Conservation (phyloP, 2,113 vertebrate genomes). For the western clawed frog (Xenopus tropicalis) region UCB_Xtro_10.0 CM004443.2:126305001-126305500, state of each 20-base stretch:
- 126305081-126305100: too few relatives aligned
- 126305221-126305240: constrained; percentile 92
- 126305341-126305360: neutral
- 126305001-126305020: too few relatives aligned
- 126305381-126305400: neutral
- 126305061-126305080: too few relatives aligned
- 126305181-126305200: constrained; percentile 72
- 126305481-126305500: neutral
- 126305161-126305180: constrained; percentile 1
- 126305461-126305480: too few relatives aligned
- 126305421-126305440: too few relatives aligned
- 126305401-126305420: too few relatives aligned
- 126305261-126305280: constrained; percentile 98
- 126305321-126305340: neutral
- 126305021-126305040: too few relatives aligned
- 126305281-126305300: constrained; percentile 91
- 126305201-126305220: constrained; percentile 91
- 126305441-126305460: too few relatives aligned
- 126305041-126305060: too few relatives aligned
- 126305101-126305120: too few relatives aligned
- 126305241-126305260: constrained; percentile 94
- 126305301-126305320: constrained; percentile 95
- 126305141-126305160: too few relatives aligned
- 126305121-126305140: too few relatives aligned
- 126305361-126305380: constrained; percentile 6